Evolutionary conservation across 2,888 invertebrate species (phyloP).

Genomic region (Nomada hirtipes): DNA sequence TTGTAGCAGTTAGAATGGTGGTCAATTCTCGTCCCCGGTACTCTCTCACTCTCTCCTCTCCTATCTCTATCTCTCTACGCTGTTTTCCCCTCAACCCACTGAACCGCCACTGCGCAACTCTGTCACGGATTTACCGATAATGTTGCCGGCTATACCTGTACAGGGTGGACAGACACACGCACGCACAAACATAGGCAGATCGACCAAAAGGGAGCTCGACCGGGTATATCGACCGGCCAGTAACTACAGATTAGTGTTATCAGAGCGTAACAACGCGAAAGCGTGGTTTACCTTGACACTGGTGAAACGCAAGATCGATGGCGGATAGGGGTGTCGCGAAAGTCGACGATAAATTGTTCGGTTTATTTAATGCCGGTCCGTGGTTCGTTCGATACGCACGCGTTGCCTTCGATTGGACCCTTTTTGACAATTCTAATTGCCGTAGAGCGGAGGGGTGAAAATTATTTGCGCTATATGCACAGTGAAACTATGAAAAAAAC

Average conservation of each 20-base stretch:
- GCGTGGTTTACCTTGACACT: slow-evolving; percentile 83
- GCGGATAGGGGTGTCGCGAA: slow-evolving; percentile 55
- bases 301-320: slow-evolving; percentile 79
- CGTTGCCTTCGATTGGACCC: too few relatives aligned
- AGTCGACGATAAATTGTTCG: slow-evolving; percentile 63
- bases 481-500: too few relatives aligned
- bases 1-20: slow-evolving; percentile 76
- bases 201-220: slow-evolving; percentile 34
- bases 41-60: slow-evolving; percentile 18
- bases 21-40: slow-evolving; percentile 54
- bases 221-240: slow-evolving; percentile 77
- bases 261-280: slow-evolving; percentile 83
- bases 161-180: neutral
- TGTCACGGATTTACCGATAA: slow-evolving; percentile 82
- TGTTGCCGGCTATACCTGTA: slow-evolving; percentile 71
- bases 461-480: too few relatives aligned
- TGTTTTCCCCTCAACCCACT: slow-evolving; percentile 54
- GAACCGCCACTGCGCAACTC: slow-evolving; percentile 62
- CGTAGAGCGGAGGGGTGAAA: too few relatives aligned
- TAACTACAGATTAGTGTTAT: slow-evolving; percentile 84
- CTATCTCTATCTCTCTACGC: neutral
- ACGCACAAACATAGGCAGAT: slow-evolving; percentile 11
- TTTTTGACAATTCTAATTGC: neutral
- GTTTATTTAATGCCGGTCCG: slow-evolving; percentile 51
- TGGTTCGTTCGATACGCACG: slow-evolving; percentile 12